Percentiles rank a stretch among this genome's conserved stretches.
phyloP scores from a whole-genome alignment of 2,113 vertebrate species.

The Larimichthys crocea region DNA sequence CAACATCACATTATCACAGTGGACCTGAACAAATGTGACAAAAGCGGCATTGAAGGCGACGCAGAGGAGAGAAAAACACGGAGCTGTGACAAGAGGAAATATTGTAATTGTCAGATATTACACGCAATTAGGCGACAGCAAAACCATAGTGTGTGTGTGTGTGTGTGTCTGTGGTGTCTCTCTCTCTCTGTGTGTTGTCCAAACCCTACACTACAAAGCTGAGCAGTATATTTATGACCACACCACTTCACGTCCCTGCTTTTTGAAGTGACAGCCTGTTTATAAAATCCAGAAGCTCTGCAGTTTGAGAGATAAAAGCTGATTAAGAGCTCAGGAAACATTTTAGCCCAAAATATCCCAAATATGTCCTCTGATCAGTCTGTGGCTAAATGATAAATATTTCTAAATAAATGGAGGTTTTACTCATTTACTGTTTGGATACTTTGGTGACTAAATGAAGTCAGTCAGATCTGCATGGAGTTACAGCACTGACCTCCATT shows the following conservation, averaged over 20 bases:
- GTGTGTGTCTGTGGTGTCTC: neutral
- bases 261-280: conserved; percentile 81
- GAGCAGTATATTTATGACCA: conserved; percentile 70
- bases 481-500: neutral
- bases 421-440: neutral
- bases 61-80: conserved; percentile 2
- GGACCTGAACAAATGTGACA: neutral
- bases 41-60: conserved; percentile 4
- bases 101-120: conserved; percentile 45
- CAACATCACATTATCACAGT: neutral
- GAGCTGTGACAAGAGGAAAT: conserved; percentile 17
- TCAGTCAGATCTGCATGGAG: neutral
- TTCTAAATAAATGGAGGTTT: neutral
- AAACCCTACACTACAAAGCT: conserved; percentile 47
- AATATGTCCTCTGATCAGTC: conserved; percentile 28
- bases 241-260: conserved; percentile 56
- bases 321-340: conserved; percentile 12
- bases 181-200: conserved; percentile 24
- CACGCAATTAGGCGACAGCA: conserved; percentile 23
- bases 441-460: neutral
- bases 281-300: conserved; percentile 71
- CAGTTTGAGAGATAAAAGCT: conserved; percentile 45
- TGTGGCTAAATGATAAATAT: neutral
- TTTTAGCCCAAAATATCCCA: conserved; percentile 32
- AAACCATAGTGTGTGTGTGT: neutral